phyloP scores from a whole-genome alignment of 2,113 vertebrate species.

The Phoenicopterus ruber region DNA sequence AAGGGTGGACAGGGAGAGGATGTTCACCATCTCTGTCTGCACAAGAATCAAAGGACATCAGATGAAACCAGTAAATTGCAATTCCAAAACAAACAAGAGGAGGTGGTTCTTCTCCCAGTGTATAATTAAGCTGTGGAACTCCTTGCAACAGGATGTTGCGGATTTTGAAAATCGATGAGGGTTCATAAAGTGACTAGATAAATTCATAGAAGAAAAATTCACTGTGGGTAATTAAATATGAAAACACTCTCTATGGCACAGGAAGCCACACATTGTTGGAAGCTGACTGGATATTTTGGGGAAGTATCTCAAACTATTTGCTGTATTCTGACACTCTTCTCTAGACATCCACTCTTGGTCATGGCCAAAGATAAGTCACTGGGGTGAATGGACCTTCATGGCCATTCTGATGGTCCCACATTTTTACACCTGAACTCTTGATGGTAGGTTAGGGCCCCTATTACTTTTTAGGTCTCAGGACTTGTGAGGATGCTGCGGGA shows the following conservation, averaged over 20 bases:
- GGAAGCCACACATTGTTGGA: background rate
- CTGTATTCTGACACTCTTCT: background rate
- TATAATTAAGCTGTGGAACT: conserved; percentile 16
- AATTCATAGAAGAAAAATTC: background rate
- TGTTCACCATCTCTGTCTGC: background rate
- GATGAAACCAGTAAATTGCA: background rate
- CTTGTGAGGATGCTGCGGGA: background rate
- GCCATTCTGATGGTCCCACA: background rate
- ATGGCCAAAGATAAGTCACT: background rate
- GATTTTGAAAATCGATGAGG: background rate
- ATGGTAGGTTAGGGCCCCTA: background rate
- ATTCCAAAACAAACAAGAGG: background rate
- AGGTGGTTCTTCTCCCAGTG: background rate
- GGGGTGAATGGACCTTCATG: background rate
- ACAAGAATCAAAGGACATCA: background rate
- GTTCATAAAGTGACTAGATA: background rate
- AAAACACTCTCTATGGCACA: background rate
- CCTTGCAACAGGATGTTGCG: background rate
- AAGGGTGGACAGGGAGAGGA: background rate
- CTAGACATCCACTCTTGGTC: background rate
- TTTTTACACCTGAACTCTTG: background rate
- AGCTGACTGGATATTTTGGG: background rate
- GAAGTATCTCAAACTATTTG: background rate
- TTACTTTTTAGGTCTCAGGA: background rate
- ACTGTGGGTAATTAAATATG: background rate